Conservation (phyloP, 2,797 vertebrate species). For the Sebastes oblongus region DNA sequence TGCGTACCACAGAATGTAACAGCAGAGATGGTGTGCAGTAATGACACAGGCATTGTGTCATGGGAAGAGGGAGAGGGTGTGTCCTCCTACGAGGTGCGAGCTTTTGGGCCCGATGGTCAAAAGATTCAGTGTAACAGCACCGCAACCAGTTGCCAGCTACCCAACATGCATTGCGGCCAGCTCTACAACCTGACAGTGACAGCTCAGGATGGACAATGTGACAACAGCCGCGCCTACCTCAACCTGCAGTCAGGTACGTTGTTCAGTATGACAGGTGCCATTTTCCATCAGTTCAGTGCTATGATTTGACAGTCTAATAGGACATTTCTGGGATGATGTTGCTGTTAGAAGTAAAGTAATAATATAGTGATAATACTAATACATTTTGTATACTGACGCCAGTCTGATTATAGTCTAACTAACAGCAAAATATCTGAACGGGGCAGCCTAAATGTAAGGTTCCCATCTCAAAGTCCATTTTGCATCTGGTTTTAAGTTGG, state of each 20-base stretch:
- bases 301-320: neutral
- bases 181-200: conserved; percentile 80
- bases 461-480: neutral
- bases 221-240: conserved; percentile 62
- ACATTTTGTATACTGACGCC: neutral
- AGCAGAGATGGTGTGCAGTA: conserved; percentile 68
- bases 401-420: neutral
- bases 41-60: conserved; percentile 71
- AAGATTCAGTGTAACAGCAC: conserved; percentile 57
- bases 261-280: neutral
- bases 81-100: conserved; percentile 68
- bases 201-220: conserved; percentile 73
- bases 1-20: conserved; percentile 71
- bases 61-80: conserved; percentile 72
- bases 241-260: conserved; percentile 75
- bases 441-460: no score
- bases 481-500: neutral
- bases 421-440: neutral
- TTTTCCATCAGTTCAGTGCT: neutral
- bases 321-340: neutral
- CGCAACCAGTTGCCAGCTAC: conserved; percentile 65
- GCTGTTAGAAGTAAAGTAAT: neutral
- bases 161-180: conserved; percentile 79
- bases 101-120: conserved; percentile 73
- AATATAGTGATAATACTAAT: neutral